Evolutionary conservation across 2,888 invertebrate genomes (phyloP).

Genomic region (Coleophora flavipennella): DNA sequence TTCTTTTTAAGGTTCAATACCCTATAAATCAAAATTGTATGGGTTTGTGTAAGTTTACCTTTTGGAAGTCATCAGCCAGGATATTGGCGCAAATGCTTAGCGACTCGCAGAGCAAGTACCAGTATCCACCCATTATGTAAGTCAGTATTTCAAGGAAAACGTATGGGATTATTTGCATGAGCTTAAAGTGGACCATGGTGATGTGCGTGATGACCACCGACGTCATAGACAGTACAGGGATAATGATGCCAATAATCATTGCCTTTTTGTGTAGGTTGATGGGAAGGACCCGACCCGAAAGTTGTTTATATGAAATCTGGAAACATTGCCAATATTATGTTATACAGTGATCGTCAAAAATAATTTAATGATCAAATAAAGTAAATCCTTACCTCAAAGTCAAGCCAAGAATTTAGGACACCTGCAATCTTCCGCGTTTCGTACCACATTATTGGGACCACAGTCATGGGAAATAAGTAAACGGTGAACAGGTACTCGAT

Average conservation of each 20-base stretch:
- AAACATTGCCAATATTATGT: slow-evolving; percentile 12
- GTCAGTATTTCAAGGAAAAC: slow-evolving; percentile 79
- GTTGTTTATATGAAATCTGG: slow-evolving; percentile 72
- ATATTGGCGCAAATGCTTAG: slow-evolving; percentile 76
- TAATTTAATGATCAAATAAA: too few relatives aligned
- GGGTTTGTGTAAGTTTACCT: slow-evolving; percentile 32
- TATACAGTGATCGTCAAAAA: too few relatives aligned
- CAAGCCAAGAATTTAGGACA: slow-evolving; percentile 76
- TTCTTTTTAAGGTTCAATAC: too few relatives aligned
- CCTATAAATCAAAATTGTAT: too few relatives aligned
- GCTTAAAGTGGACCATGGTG: slow-evolving; percentile 79
- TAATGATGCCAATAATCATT: slow-evolving; percentile 66
- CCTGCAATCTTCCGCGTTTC: slow-evolving; percentile 76
- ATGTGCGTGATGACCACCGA: slow-evolving; percentile 79
- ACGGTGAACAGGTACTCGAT: slow-evolving; percentile 83
- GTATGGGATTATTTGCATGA: slow-evolving; percentile 77
- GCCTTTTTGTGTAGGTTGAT: slow-evolving; percentile 74
- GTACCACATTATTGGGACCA: slow-evolving; percentile 77
- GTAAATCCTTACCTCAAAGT: slow-evolving; percentile 76
- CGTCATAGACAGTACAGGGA: slow-evolving; percentile 75
- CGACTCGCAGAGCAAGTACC: slow-evolving; percentile 79
- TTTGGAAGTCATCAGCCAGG: slow-evolving; percentile 79
- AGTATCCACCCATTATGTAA: slow-evolving; percentile 79
- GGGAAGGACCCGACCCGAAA: slow-evolving; percentile 71
- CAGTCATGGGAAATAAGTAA: slow-evolving; percentile 76